phyloP scores from a whole-genome alignment of 1,140 invertebrate genomes.

The Penaeus vannamei region DNA sequence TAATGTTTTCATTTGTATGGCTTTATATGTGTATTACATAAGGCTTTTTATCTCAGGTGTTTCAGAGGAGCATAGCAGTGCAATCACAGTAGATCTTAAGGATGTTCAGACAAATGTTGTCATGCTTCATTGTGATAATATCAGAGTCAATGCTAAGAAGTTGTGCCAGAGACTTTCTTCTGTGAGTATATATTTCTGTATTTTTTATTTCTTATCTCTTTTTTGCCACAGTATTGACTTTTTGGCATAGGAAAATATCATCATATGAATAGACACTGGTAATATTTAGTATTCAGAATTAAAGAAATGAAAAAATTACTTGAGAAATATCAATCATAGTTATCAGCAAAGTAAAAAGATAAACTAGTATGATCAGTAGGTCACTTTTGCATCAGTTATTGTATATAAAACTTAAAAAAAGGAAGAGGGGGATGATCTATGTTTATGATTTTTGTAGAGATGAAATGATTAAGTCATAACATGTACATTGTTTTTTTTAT shows the following conservation, averaged over 20 bases:
- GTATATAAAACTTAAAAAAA: too few species aligned
- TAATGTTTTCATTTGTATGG: background rate
- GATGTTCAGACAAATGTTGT: conserved; percentile 55
- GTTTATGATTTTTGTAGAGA: background rate
- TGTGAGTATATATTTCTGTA: conserved; percentile 38
- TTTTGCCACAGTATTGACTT: background rate
- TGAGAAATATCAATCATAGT: too few species aligned
- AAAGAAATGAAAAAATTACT: too few species aligned
- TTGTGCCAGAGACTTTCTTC: conserved; percentile 49
- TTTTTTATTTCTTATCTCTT: too few species aligned
- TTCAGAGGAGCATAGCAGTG: conserved; percentile 52
- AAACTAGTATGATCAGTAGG: too few species aligned
- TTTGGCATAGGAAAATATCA: background rate
- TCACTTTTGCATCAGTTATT: too few species aligned
- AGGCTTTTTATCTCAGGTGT: conserved; percentile 34
- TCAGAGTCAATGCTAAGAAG: conserved; percentile 59
- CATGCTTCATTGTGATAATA: conserved; percentile 55
- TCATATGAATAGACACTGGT: too few species aligned
- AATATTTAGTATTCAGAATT: too few species aligned
- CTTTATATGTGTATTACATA: background rate
- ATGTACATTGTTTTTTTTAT: background rate
- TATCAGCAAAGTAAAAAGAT: too few species aligned
- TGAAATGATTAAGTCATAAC: background rate
- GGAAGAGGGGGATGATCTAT: background rate
- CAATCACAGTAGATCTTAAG: conserved; percentile 55